Percentiles rank a stretch among this genome's conserved stretches.
phyloP scores from a whole-genome alignment of 2,113 vertebrate genomes.

The Sminthopsis crassicaudata region DNA sequence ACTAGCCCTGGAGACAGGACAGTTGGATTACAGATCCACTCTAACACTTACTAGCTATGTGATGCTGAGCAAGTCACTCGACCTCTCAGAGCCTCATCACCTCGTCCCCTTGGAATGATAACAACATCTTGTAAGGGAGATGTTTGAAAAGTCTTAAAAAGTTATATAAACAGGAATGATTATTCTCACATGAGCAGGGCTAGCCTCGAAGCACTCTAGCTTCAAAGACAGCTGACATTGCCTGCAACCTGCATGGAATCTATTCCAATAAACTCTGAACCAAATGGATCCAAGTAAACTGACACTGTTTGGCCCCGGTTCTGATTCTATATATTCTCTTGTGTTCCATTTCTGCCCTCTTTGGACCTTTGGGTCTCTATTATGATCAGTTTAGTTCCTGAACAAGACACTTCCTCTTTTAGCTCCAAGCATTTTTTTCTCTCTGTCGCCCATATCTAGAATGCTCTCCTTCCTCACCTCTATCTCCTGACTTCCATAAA shows the following conservation, averaged over 20 bases:
- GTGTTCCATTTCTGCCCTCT: neutral
- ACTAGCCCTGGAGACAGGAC: neutral
- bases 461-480: neutral
- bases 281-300: neutral
- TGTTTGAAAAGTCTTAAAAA: neutral
- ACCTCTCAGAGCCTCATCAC: slow-evolving; percentile 12
- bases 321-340: neutral
- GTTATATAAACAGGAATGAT: neutral
- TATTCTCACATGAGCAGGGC: neutral
- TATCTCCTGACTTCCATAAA: neutral
- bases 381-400: neutral
- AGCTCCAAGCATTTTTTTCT: neutral
- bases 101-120: neutral
- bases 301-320: neutral
- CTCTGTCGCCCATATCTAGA: neutral
- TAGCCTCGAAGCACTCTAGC: neutral
- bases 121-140: neutral
- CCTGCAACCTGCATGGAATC: neutral
- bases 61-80: neutral
- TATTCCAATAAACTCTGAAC: neutral
- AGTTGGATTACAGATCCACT: neutral
- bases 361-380: neutral
- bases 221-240: neutral
- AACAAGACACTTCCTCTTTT: neutral
- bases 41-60: neutral